A percentile compares a stretch with the other conserved stretches of the same genome.
phyloP scores from a whole-genome alignment of 2,113 vertebrate genomes.

The Gasterosteus nipponicus region DNA sequence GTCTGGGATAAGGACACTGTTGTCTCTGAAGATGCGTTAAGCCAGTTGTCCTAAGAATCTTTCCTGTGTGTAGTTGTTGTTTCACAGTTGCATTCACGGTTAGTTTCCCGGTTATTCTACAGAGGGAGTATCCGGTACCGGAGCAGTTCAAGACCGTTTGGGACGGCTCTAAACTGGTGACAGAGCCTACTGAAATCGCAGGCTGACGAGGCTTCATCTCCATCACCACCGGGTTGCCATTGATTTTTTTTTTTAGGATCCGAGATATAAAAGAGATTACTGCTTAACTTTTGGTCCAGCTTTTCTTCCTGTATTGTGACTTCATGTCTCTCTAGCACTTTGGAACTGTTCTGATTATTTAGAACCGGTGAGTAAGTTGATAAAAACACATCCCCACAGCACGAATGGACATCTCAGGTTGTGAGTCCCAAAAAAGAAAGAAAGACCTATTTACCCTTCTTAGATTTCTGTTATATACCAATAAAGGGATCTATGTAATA shows the following conservation, averaged over 20 bases:
- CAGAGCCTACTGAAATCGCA: conserved; percentile 95
- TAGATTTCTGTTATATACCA: conserved; percentile 56
- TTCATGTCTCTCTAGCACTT: conserved; percentile 41
- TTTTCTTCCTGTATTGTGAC: conserved; percentile 6
- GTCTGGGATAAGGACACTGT: background rate
- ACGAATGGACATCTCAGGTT: background rate
- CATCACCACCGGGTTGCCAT: no score
- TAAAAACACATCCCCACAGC: conserved; percentile 12
- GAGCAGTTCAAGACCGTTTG: conserved; percentile 98
- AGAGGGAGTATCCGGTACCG: conserved; percentile 97
- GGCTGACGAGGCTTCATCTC: conserved; percentile 77
- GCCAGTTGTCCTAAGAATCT: background rate
- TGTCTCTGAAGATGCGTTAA: background rate
- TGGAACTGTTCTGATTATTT: conserved; percentile 23
- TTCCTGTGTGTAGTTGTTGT: background rate
- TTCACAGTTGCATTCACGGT: background rate
- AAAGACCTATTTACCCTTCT: background rate
- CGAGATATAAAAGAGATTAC: conserved; percentile 24
- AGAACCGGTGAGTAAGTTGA: background rate
- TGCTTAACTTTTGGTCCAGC: background rate
- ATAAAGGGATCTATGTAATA: conserved; percentile 41
- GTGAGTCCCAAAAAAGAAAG: background rate
- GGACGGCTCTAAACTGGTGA: conserved; percentile 93
- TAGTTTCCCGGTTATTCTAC: conserved; percentile 32
- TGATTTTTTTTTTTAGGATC: background rate